Conservation (phyloP, 2,797 vertebrate species). For the Smutsia gigantea region DNA sequence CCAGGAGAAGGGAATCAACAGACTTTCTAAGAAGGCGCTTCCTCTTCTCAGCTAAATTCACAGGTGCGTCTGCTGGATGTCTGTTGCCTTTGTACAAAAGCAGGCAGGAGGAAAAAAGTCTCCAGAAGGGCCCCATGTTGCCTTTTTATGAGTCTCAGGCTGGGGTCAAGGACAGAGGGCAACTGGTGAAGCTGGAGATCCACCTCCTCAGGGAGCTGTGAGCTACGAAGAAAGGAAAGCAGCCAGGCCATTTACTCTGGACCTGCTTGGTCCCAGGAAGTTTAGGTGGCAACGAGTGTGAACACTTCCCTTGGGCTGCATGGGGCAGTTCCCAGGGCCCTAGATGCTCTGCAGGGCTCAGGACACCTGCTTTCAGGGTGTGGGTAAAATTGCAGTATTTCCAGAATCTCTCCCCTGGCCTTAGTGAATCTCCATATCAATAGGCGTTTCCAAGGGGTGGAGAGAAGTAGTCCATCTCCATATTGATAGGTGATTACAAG, state of each 20-base stretch:
- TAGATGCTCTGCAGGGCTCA: too few species aligned
- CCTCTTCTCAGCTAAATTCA: not conserved
- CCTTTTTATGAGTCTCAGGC: not conserved
- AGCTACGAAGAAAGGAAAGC: not conserved
- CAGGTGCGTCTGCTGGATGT: accelerated
- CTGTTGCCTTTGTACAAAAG: not conserved
- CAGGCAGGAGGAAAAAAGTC: not conserved
- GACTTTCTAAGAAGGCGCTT: not conserved
- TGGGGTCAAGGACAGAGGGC: not conserved
- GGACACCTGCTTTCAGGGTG: not conserved
- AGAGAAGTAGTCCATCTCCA: too few species aligned
- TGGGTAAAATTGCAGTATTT: too few species aligned
- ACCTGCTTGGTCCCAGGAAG: not conserved
- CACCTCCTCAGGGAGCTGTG: accelerated
- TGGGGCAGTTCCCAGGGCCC: not conserved
- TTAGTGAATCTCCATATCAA: too few species aligned
- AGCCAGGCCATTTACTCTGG: accelerated
- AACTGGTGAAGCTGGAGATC: not conserved
- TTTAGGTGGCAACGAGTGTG: accelerated
- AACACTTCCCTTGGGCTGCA: not conserved
- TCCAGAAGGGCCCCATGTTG: not conserved
- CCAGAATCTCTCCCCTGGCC: too few species aligned
- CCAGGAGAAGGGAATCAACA: not conserved
- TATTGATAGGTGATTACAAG: too few species aligned
- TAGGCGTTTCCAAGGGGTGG: too few species aligned